Conservation (phyloP, 2,888 invertebrate species). For the Papilio protenor region DNA sequence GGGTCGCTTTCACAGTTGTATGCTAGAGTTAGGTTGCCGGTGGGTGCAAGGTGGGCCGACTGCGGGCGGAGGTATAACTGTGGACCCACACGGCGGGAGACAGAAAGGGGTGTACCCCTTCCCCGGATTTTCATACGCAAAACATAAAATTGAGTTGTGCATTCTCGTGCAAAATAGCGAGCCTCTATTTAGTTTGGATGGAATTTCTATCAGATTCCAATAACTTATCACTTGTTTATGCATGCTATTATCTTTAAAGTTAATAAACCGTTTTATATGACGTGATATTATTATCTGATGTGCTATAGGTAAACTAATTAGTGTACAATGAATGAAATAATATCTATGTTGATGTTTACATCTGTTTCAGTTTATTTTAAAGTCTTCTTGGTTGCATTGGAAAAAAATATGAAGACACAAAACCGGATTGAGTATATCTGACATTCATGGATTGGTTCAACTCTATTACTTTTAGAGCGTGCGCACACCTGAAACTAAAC, state of each 20-base stretch:
- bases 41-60: background rate
- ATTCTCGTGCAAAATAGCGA: background rate
- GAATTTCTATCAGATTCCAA: background rate
- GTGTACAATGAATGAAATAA: background rate
- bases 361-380: background rate
- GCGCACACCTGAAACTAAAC: no score
- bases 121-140: background rate
- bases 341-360: background rate
- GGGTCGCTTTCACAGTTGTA: no score
- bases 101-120: background rate
- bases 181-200: background rate
- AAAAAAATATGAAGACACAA: no score
- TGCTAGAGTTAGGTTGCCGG: background rate
- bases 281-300: background rate
- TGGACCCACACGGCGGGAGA: background rate
- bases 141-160: background rate
- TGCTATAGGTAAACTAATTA: background rate
- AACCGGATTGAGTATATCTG: no score
- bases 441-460: background rate
- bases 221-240: constrained; percentile 20
- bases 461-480: no score
- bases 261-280: constrained; percentile 23
- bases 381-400: no score
- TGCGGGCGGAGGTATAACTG: background rate
- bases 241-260: constrained; percentile 22